Base-by-base conservation (phyloP, 1,140 invertebrate genomes). In the Eriosoma lanigerum region DNA sequence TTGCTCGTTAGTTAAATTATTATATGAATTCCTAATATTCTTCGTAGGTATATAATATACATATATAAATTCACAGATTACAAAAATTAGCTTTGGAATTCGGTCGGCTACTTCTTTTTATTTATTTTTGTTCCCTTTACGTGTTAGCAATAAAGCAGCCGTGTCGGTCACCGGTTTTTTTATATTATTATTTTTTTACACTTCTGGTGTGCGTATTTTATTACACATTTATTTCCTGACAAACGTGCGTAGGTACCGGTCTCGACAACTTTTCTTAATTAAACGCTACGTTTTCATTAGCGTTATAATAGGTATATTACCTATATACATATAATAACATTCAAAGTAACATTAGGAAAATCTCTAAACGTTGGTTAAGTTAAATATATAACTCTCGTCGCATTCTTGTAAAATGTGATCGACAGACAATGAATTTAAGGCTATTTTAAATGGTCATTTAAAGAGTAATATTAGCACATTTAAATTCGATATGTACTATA, bases 1-100 rank as follows among this genome's bases (percentile, higher is more conserved):
- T 29, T 50, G 68, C 68, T 72, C 68, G 68, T 72, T 72, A 72
- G 68, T 72, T 72, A 72, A 72, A 72, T 72, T 72, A 72, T 38
- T 52, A 72, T 52, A 72, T 19, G 48, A 72, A 72, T 52, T 50
- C 68, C 46, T n/a, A 72, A 9, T 52, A 66, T 24, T 24, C 38
- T 13, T 5, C 1, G 5, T 24, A n/a, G n/a, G n/a, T n/a, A n/a
- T n/a, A n/a, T n/a, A n/a, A n/a, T n/a, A n/a, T n/a, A n/a, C n/a
- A 50, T 24, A 46, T 72, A 72, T 72, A 72, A 72, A 72, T 72
- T 72, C 48, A 72, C 68, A 52, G 68, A 72, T 72, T 72, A 72
- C 46, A 72, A 72, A 72, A 72, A 72, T 72, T 72, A 72, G 24
- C 26, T 29, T 24, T 52, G 68, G 68, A 72, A 72, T 72, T 72